These are phyloP conservation scores for Anarsia innoxiella DNA, from an alignment of 2,888 invertebrate species.

Conservation along the genomic window DNA sequence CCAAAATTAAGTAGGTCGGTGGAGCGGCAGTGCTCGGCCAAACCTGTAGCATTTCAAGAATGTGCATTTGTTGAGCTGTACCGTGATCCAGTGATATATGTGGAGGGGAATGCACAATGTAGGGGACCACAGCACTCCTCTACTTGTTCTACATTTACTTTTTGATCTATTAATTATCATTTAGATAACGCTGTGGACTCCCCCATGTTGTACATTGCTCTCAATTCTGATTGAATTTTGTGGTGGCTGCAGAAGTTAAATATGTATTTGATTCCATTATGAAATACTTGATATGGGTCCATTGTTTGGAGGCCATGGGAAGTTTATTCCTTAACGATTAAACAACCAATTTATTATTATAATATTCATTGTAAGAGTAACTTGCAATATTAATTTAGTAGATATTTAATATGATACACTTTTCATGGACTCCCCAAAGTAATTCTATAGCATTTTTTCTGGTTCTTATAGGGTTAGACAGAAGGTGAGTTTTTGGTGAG, in stretches of 20 bases:
- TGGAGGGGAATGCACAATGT: conserved; percentile 39
- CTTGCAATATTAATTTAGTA: conserved; percentile 15
- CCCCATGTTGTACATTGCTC: conserved; percentile 47
- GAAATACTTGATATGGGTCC: conserved; percentile 18
- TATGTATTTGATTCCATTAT: conserved; percentile 8
- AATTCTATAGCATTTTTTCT: conserved; percentile 7
- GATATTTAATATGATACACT: conserved; percentile 9
- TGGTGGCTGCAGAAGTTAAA: conserved; percentile 52
- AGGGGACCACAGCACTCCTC: conserved; percentile 21
- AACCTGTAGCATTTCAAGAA: conserved; percentile 60
- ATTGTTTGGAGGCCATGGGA: conserved; percentile 33
- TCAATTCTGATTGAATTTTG: conserved; percentile 55
- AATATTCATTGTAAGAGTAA: conserved; percentile 12
- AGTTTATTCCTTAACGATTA: conserved; percentile 26
- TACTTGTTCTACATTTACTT: conserved; percentile 38
- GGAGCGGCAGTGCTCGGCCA: conserved; percentile 48
- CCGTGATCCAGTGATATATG: conserved; percentile 43
- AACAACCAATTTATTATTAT: conserved; percentile 8
- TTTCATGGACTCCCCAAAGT: conserved; percentile 9
- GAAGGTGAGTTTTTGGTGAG: no score
- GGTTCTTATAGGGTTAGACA: conserved; percentile 8
- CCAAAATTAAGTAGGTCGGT: conserved; percentile 63
- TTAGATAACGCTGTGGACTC: conserved; percentile 27
- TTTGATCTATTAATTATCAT: conserved; percentile 39
- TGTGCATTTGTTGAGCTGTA: conserved; percentile 64